A percentile compares a stretch with the other conserved stretches of the same genome.
These are phyloP conservation scores for Colletes gigas DNA, from an alignment of 1,140 invertebrate genomes.

Conservation along the genomic window DNA sequence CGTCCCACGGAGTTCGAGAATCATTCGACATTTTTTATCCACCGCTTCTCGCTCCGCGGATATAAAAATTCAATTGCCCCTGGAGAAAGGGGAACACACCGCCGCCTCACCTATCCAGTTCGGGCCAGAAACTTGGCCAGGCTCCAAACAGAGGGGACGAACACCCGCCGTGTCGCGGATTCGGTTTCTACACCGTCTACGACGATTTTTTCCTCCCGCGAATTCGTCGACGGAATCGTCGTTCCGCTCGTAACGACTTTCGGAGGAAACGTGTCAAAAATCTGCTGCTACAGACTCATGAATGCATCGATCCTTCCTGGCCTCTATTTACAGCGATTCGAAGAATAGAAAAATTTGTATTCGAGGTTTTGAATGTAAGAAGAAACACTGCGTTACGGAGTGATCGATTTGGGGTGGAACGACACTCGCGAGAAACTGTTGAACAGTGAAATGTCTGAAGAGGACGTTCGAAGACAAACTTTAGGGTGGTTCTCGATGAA, in stretches of 20 bases:
- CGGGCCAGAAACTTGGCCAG: constrained; percentile 55
- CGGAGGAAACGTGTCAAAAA: no score
- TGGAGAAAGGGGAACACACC: constrained; percentile 50
- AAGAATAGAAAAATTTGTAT: no score
- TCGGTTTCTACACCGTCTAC: constrained; percentile 8
- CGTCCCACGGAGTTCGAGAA: background rate
- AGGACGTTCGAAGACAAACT: constrained; percentile 9
- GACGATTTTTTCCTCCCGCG: constrained; percentile 2
- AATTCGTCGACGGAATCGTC: no score
- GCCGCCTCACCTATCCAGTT: constrained; percentile 51
- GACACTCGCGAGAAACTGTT: background rate
- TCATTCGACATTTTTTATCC: constrained; percentile 54
- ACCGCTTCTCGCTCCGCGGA: constrained; percentile 50
- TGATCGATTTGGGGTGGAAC: no score
- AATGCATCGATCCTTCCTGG: no score
- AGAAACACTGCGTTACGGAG: no score
- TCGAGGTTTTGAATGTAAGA: no score
- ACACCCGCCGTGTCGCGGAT: constrained; percentile 37
- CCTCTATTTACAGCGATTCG: no score
- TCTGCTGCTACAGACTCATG: no score
- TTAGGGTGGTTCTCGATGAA: background rate
- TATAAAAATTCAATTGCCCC: constrained; percentile 68
- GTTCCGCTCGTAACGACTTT: no score
- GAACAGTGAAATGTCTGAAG: constrained; percentile 12
- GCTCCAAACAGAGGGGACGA: constrained; percentile 56